Conservation (phyloP, 2,888 invertebrate genomes). For the Macrophya alboannulata region DNA sequence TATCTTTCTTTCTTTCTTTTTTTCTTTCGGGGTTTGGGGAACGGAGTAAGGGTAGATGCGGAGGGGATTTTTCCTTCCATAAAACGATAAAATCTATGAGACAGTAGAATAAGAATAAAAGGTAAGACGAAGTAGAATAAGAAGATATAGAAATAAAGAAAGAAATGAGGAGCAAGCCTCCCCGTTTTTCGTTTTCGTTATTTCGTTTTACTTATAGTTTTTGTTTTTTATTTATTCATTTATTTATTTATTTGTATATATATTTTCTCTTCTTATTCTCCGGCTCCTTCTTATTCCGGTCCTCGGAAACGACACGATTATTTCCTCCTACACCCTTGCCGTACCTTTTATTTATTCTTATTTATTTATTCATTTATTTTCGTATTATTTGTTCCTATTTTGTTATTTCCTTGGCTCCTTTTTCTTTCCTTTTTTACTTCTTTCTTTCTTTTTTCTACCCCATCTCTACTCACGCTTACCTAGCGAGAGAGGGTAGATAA, state of each 20-base stretch:
- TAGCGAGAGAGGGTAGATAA: slow-evolving; percentile 56
- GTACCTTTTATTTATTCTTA: slow-evolving; percentile 18
- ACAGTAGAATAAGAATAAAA: background rate
- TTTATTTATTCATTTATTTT: slow-evolving; percentile 8
- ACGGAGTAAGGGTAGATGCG: background rate
- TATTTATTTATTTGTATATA: background rate
- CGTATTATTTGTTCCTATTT: background rate
- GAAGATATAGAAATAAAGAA: background rate
- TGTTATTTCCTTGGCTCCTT: background rate
- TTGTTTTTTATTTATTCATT: background rate
- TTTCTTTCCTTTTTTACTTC: slow-evolving; percentile 29
- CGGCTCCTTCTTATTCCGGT: background rate
- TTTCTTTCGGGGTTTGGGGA: background rate
- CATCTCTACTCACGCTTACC: slow-evolving; percentile 7
- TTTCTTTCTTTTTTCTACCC: slow-evolving; percentile 18
- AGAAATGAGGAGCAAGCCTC: background rate
- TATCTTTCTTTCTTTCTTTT: slow-evolving; percentile 14
- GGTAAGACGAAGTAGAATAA: background rate
- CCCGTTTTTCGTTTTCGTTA: background rate
- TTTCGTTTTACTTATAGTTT: background rate
- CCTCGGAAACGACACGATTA: slow-evolving; percentile 22
- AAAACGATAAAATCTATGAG: slow-evolving; percentile 44
- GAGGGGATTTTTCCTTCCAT: background rate
- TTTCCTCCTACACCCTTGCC: background rate
- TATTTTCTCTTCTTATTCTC: background rate